Evolutionary conservation across 2,113 vertebrate species (phyloP).

Genomic region (Cygnus atratus): DNA sequence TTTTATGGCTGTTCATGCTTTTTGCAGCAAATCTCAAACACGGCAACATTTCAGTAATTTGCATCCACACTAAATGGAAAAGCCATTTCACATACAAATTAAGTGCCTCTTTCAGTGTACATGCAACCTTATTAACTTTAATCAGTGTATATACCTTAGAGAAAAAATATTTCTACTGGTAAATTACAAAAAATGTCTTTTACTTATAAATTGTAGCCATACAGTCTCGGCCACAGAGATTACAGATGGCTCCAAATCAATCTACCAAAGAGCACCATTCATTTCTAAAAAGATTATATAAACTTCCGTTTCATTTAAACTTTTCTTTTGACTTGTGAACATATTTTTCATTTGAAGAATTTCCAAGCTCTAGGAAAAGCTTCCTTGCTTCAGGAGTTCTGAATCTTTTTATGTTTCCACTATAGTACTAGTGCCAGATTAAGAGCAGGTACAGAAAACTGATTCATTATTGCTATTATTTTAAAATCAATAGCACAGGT

Average conservation of each 20-base stretch:
- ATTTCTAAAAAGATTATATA: not conserved
- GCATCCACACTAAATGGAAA: not conserved
- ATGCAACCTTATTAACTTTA: not conserved
- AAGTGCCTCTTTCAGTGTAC: not conserved
- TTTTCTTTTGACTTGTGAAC: not conserved
- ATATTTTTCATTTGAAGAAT: not conserved
- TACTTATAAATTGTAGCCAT: not conserved
- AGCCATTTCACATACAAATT: not conserved
- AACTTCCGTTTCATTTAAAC: not conserved
- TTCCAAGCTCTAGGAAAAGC: not conserved
- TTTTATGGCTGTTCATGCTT: accelerated
- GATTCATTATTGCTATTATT: too few species aligned
- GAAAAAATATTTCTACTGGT: not conserved
- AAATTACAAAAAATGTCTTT: not conserved
- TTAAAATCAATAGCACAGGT: too few species aligned
- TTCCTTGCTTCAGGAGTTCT: not conserved
- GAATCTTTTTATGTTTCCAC: not conserved
- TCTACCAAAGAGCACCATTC: not conserved
- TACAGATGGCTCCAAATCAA: not conserved
- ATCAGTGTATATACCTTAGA: not conserved
- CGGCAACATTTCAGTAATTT: not conserved
- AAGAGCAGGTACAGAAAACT: not conserved
- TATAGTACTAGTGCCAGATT: too few species aligned
- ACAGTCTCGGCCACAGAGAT: not conserved
- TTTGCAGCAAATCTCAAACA: not conserved